Conservation (phyloP, 2,888 invertebrate genomes). For the Tenthredo livida region DNA sequence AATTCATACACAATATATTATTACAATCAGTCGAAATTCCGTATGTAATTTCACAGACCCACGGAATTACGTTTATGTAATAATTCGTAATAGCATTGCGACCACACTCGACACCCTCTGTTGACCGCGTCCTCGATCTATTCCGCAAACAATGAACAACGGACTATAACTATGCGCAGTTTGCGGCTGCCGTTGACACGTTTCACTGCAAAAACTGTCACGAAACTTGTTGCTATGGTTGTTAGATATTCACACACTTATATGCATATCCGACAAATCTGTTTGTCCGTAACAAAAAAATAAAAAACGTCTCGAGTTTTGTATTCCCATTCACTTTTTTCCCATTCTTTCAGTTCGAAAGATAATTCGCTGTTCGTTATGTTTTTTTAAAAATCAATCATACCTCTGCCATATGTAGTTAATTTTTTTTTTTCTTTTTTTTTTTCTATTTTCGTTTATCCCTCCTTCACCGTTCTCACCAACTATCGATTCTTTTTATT, state of each 20-base stretch:
- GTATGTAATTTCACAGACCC: background rate
- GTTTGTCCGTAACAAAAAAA: background rate
- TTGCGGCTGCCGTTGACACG: constrained; percentile 39
- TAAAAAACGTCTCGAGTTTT: background rate
- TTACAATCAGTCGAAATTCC: background rate
- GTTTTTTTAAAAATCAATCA: background rate
- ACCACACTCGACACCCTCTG: constrained; percentile 43
- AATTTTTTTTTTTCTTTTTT: background rate
- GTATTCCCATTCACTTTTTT: background rate
- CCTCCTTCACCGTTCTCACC: background rate
- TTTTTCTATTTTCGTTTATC: too few species aligned
- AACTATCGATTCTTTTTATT: background rate
- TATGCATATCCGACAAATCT: background rate
- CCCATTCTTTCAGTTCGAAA: background rate
- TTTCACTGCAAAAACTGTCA: constrained; percentile 28
- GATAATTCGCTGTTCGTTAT: background rate
- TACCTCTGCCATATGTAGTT: background rate
- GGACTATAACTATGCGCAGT: constrained; percentile 9
- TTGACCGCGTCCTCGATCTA: constrained; percentile 41
- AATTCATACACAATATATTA: background rate
- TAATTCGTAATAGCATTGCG: constrained; percentile 4
- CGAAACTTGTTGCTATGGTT: constrained; percentile 35
- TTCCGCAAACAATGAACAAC: constrained; percentile 42
- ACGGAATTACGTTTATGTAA: constrained; percentile 1
- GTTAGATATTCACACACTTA: background rate